Evolutionary conservation across 2,113 vertebrate genomes (phyloP).

Genomic region (Suncus etruscus): DNA sequence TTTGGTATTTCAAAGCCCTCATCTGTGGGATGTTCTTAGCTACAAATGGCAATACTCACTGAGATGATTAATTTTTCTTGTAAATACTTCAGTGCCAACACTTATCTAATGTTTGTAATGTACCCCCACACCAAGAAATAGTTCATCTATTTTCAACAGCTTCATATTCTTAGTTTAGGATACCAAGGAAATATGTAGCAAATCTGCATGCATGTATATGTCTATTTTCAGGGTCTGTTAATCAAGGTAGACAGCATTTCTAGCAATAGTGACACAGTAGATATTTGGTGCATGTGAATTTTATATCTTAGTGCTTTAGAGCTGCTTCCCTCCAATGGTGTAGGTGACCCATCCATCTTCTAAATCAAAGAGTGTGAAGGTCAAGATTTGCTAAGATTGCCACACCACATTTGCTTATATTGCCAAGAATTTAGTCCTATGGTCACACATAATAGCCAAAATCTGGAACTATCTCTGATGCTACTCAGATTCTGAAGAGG

Average conservation of each 20-base stretch:
- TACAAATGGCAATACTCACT: not conserved
- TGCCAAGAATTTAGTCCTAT: not conserved
- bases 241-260: not conserved
- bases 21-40: too few species aligned
- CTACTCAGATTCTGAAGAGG: not conserved
- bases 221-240: not conserved
- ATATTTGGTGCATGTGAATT: too few species aligned
- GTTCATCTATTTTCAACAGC: not conserved
- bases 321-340: not conserved
- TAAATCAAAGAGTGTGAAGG: not conserved
- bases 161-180: not conserved
- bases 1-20: too few species aligned
- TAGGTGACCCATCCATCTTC: not conserved
- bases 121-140: not conserved
- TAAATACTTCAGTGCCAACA: not conserved
- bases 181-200: not conserved
- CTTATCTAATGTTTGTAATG: not conserved
- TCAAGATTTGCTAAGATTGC: too few species aligned
- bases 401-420: not conserved
- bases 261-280: not conserved
- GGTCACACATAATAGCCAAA: not conserved
- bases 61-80: not conserved
- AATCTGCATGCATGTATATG: not conserved
- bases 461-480: not conserved
- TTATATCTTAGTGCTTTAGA: not conserved